Percentiles rank a stretch among this genome's conserved stretches.
Evolutionary conservation across 23 tunicate species (phyloP).

Genomic region (Botrylloides violaceus): DNA sequence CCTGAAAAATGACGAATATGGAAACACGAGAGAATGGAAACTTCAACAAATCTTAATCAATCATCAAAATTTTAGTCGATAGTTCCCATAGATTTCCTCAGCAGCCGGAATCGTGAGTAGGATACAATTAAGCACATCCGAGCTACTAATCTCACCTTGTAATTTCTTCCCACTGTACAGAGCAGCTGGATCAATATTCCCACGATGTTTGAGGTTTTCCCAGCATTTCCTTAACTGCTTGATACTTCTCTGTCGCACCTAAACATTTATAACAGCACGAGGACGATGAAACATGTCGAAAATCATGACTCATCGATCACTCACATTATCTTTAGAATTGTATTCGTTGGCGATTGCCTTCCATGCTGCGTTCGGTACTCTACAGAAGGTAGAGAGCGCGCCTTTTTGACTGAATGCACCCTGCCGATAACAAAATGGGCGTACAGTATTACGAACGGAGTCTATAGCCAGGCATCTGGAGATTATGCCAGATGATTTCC

Average conservation of each 20-base stretch:
- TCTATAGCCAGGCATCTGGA: too few species aligned
- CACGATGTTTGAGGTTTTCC: slow-evolving; percentile 19
- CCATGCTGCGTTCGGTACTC: slow-evolving; percentile 19
- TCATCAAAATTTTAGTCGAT: too few species aligned
- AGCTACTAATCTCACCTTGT: too few species aligned
- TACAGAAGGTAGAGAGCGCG: slow-evolving; percentile 1
- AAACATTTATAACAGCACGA: neutral
- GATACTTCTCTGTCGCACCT: slow-evolving; percentile 8
- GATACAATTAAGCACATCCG: too few species aligned
- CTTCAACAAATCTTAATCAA: too few species aligned
- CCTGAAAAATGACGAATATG: too few species aligned
- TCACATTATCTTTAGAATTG: slow-evolving; percentile 17
- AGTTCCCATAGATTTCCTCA: too few species aligned
- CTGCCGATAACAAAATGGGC: neutral
- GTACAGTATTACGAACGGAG: too few species aligned
- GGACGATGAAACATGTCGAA: neutral
- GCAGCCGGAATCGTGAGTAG: too few species aligned
- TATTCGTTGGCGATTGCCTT: slow-evolving; percentile 9
- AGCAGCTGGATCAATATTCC: slow-evolving; percentile 18
- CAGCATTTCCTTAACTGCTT: slow-evolving; percentile 15
- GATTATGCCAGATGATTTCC: too few species aligned
- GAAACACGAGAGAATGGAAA: too few species aligned
- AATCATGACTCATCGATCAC: too few species aligned
- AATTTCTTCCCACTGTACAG: slow-evolving; percentile 19
- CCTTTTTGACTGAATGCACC: slow-evolving; percentile 6